Evolutionary conservation across 2,113 vertebrate genomes (phyloP).

Genomic region (Nannobrachium achirus): DNA sequence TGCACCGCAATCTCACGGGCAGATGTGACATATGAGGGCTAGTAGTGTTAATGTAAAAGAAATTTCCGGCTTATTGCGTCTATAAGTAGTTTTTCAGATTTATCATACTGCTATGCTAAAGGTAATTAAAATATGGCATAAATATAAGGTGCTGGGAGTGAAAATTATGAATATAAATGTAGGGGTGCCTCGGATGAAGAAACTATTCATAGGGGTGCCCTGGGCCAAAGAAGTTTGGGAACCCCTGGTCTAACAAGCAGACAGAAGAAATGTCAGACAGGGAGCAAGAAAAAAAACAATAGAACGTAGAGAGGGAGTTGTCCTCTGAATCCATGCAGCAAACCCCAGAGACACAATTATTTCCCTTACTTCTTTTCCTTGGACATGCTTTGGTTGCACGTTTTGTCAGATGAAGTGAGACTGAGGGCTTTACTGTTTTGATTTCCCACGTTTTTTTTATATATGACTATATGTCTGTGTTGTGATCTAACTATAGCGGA

Average conservation of each 20-base stretch:
- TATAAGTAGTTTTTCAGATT: too few relatives aligned
- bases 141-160: too few relatives aligned
- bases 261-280: conserved; percentile 4
- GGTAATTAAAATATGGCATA: too few relatives aligned
- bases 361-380: conserved; percentile 67
- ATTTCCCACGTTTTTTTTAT: conserved; percentile 62
- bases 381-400: conserved; percentile 42
- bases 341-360: conserved; percentile 61
- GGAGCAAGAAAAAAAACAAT: neutral
- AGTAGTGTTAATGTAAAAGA: too few relatives aligned
- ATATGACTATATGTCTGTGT: conserved; percentile 44
- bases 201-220: too few relatives aligned
- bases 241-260: neutral
- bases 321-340: conserved; percentile 56
- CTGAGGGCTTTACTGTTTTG: conserved; percentile 50
- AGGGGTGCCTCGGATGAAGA: too few relatives aligned
- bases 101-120: too few relatives aligned
- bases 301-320: conserved; percentile 51
- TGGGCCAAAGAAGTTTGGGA: too few relatives aligned
- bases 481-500: conserved; percentile 4
- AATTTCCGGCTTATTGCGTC: too few relatives aligned
- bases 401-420: conserved; percentile 50
- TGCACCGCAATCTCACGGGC: too few relatives aligned
- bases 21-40: too few relatives aligned
- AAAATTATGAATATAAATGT: too few relatives aligned